Conservation (phyloP, 2,888 invertebrate species). For the Resseliella maxima region DNA sequence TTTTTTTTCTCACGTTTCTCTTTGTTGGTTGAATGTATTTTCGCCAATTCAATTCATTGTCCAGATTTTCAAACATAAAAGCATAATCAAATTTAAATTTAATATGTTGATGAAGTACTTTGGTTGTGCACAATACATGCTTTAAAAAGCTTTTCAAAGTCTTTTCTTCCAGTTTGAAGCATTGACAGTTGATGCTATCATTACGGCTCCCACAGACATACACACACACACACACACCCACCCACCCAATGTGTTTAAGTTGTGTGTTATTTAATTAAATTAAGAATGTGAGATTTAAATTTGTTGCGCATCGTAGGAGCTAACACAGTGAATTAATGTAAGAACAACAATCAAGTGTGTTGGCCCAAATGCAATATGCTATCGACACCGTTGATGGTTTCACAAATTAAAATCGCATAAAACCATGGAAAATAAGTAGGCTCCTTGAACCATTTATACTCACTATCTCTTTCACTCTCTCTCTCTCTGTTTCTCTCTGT, state of each 20-base stretch:
- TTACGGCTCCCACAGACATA: too few species aligned
- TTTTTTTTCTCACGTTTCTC: too few species aligned
- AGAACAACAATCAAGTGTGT: not conserved
- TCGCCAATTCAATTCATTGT: not conserved
- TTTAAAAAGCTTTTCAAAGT: too few species aligned
- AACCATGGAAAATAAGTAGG: not conserved
- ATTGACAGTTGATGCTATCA: too few species aligned
- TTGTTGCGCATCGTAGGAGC: not conserved
- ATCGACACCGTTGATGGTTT: not conserved
- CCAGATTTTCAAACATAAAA: not conserved
- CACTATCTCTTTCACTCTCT: too few species aligned
- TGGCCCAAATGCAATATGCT: not conserved
- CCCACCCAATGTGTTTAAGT: not conserved
- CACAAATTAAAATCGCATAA: not conserved
- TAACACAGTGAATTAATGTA: not conserved
- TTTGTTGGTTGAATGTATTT: not conserved
- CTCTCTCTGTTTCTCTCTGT: too few species aligned
- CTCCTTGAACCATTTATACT: not conserved
- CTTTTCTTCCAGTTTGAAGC: too few species aligned
- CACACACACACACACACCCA: too few species aligned
- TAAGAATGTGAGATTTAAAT: not conserved
- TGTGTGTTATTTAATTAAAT: conserved; percentile 4
- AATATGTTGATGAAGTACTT: not conserved
- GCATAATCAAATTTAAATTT: not conserved
- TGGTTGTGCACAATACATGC: too few species aligned